Percentiles rank a stretch among this genome's conserved stretches.
These are phyloP conservation scores for Neomicropteryx cornuta DNA, from an alignment of 1,140 invertebrate species.

Conservation along the genomic window DNA sequence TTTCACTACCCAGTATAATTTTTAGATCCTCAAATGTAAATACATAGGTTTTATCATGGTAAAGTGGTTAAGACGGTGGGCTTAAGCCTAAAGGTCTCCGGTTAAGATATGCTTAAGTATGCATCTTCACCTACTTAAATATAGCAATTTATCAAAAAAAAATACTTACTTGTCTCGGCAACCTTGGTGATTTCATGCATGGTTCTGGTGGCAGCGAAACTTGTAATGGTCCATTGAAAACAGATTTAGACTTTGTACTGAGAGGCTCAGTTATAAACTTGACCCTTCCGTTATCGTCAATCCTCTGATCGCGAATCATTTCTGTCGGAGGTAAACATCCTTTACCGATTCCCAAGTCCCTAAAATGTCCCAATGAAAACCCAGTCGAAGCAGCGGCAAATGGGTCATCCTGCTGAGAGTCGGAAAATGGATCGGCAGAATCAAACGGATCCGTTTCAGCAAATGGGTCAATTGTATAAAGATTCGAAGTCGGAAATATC, in stretches of 20 bases:
- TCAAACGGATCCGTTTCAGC: conserved; percentile 60
- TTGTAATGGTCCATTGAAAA: conserved; percentile 49
- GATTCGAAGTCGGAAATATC: conserved; percentile 19
- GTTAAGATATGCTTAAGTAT: too few relatives aligned
- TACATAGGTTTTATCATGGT: too few relatives aligned
- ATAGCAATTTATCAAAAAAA: not conserved
- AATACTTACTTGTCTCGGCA: conserved; percentile 29
- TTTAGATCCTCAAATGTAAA: too few relatives aligned
- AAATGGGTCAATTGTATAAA: conserved; percentile 52
- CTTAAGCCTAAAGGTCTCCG: too few relatives aligned
- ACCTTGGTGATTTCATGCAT: conserved; percentile 28
- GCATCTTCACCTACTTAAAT: too few relatives aligned
- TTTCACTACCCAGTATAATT: too few relatives aligned
- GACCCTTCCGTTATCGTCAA: too few relatives aligned
- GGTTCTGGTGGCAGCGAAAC: conserved; percentile 56
- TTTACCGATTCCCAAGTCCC: conserved; percentile 13
- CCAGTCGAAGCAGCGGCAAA: conserved; percentile 35
- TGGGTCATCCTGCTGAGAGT: conserved; percentile 45
- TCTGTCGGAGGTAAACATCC: too few relatives aligned
- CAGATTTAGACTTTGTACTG: too few relatives aligned
- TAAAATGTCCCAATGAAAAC: not conserved
- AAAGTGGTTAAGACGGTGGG: too few relatives aligned
- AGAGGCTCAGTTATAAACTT: too few relatives aligned
- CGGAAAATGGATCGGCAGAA: conserved; percentile 50
- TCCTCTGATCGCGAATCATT: too few relatives aligned